phyloP scores from a whole-genome alignment of 1,140 invertebrate species.

The Scaptodrosophila lebanonensis region DNA sequence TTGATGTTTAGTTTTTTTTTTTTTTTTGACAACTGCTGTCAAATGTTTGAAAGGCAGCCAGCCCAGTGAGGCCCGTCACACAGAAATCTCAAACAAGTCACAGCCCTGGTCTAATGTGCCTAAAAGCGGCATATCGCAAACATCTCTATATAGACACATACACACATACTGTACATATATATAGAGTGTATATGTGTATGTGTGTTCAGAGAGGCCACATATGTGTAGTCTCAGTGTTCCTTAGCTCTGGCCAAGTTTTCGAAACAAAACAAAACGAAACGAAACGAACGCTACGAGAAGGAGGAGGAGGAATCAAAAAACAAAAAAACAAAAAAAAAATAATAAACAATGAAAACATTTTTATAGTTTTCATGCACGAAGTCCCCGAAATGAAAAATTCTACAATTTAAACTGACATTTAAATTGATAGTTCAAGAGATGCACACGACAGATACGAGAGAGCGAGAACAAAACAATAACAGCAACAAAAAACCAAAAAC shows the following conservation, averaged over 20 bases:
- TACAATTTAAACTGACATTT: conserved; percentile 77
- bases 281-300: conserved; percentile 1
- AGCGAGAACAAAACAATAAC: conserved; percentile 20
- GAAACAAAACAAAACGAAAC: conserved; percentile 20
- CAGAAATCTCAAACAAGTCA: conserved; percentile 70
- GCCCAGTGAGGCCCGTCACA: conserved; percentile 52
- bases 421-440: conserved; percentile 77
- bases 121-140: conserved; percentile 29
- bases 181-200: too few relatives aligned
- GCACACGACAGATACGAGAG: conserved; percentile 68
- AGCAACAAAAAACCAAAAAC: not conserved
- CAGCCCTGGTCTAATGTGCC: conserved; percentile 42
- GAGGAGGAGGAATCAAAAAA: conserved; percentile 20
- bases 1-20: too few relatives aligned
- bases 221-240: conserved; percentile 26
- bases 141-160: conserved; percentile 49
- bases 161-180: conserved; percentile 15
- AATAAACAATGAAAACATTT: conserved; percentile 69
- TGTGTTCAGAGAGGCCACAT: too few relatives aligned
- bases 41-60: conserved; percentile 71
- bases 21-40: conserved; percentile 71
- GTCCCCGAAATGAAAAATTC: conserved; percentile 75
- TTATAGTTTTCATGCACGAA: conserved; percentile 75
- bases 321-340: conserved; percentile 16
- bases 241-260: conserved; percentile 57